Base-by-base conservation (phyloP, 37 sponge, comb jelly and placozoan species). In the Chondrosia reniformis region DNA sequence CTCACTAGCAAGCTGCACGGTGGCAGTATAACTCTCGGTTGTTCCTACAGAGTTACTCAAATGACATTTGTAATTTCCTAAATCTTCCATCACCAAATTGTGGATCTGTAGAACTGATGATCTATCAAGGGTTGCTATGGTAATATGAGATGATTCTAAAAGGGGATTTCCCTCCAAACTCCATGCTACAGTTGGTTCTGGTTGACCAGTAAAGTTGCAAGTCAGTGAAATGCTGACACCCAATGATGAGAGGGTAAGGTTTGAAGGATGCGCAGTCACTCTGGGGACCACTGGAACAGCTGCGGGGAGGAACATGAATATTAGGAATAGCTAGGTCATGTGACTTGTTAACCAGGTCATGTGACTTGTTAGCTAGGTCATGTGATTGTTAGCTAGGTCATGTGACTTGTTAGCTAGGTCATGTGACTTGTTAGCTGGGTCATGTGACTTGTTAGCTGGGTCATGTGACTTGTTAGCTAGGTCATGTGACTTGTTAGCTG, bases 171-270 rank as follows among this genome's bases (percentile, higher is more conserved):
- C 72, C 17, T 69, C 44, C 1, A 44, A 44, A 17, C 38, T 30
- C 90, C 90, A 90, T 3, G 61, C 73, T 45, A 83, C 21, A 15
- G 77, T 54, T 8, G 90, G 90, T n/a, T 72, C 21, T 9, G 90
- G 90, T 37, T 79, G 55, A 4, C 86, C 90, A 63, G 71, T 55
- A 27, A 75, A 78, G 6, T 80, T 75, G 64, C 90, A 90, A 54
- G 58, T 38, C n/a, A 90, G 64, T 0, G 74, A 61, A 15, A 83
- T 80, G 5, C 45, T 6, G 21, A 33, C 52, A 33, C 86, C 86
- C 25, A 67, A 31, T 25, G 49, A 72, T 4, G 54, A 36, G 1
- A 82, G 42, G 15, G 78, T 74, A 0, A 79, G 7, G 55, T 59
- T 63, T 0, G 21, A 1, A 10, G 90, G 90, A 22, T 82, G 56